A percentile compares a stretch with the other conserved stretches of the same genome.
Conservation (phyloP, 2,888 invertebrate genomes). For the Drosophila robusta region DNA sequence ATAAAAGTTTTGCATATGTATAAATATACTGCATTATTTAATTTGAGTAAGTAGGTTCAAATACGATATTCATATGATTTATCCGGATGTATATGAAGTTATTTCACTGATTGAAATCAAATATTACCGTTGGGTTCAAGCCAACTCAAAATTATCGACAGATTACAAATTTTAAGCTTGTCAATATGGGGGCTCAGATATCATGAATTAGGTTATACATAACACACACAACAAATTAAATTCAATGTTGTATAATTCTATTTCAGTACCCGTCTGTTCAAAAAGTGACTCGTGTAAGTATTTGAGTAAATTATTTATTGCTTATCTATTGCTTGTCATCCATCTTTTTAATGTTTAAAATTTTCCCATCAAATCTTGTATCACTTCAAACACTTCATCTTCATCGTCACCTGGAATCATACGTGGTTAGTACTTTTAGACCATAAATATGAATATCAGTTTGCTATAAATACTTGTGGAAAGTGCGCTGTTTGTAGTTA, state of each 20-base stretch:
- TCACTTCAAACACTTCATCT: slow-evolving; percentile 59
- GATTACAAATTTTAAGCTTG: background rate
- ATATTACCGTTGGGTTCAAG: slow-evolving; percentile 5
- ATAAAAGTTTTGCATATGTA: slow-evolving; percentile 29
- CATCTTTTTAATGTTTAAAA: slow-evolving; percentile 45
- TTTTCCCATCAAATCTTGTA: slow-evolving; percentile 39
- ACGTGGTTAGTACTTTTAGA: slow-evolving; percentile 62
- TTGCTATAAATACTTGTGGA: background rate
- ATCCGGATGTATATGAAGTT: slow-evolving; percentile 1
- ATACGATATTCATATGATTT: slow-evolving; percentile 81
- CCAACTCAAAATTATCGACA: background rate
- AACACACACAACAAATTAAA: slow-evolving; percentile 15
- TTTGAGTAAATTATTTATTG: slow-evolving; percentile 1
- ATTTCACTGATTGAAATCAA: background rate
- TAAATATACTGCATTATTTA: slow-evolving; percentile 29
- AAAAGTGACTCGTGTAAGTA: slow-evolving; percentile 80
- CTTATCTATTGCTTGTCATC: slow-evolving; percentile 46
- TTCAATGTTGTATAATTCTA: slow-evolving; percentile 46
- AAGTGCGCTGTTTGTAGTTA: background rate
- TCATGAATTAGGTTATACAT: background rate
- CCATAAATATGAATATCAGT: slow-evolving; percentile 8
- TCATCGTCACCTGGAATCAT: slow-evolving; percentile 60
- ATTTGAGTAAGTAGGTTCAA: slow-evolving; percentile 30
- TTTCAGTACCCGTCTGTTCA: slow-evolving; percentile 79
- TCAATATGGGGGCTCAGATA: background rate